These are phyloP conservation scores for Nymphalis c-album DNA, from an alignment of 2,888 invertebrate genomes.

Conservation along the genomic window DNA sequence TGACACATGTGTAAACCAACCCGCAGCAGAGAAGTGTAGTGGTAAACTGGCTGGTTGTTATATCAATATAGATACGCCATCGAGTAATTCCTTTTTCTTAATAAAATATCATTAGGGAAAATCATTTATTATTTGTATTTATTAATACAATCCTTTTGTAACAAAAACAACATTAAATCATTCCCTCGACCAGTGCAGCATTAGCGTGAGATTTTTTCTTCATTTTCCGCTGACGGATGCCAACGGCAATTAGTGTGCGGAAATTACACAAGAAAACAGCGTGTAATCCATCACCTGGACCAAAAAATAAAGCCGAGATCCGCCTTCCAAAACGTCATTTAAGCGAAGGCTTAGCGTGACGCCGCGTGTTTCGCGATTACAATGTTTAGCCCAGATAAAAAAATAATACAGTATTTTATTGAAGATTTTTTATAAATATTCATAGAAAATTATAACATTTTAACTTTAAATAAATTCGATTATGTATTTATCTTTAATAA, in stretches of 20 bases:
- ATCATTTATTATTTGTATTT: constrained; percentile 11
- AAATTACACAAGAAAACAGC: constrained; percentile 79
- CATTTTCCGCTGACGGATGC: constrained; percentile 37
- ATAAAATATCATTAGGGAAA: constrained; percentile 48
- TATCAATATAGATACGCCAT: no score
- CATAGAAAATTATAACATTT: no score
- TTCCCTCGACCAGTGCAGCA: constrained; percentile 16
- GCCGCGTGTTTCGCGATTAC: constrained; percentile 21
- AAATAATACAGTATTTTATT: not conserved
- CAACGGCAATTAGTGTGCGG: constrained; percentile 77
- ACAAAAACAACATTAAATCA: constrained; percentile 23
- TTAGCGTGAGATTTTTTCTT: constrained; percentile 26
- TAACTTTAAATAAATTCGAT: no score
- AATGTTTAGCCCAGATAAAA: constrained; percentile 17
- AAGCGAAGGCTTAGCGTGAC: constrained; percentile 52
- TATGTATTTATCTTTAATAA: no score
- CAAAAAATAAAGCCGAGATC: constrained; percentile 77
- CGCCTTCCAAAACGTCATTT: constrained; percentile 65
- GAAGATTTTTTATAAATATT: not conserved
- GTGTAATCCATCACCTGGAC: constrained; percentile 76
- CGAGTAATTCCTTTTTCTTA: not conserved
- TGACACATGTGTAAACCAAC: no score
- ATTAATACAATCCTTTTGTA: constrained; percentile 16
- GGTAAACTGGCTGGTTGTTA: no score
- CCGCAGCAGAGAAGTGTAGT: no score